These are phyloP conservation scores for Andrena chrysosceles DNA, from an alignment of 2,888 invertebrate genomes.

Conservation along the genomic window DNA sequence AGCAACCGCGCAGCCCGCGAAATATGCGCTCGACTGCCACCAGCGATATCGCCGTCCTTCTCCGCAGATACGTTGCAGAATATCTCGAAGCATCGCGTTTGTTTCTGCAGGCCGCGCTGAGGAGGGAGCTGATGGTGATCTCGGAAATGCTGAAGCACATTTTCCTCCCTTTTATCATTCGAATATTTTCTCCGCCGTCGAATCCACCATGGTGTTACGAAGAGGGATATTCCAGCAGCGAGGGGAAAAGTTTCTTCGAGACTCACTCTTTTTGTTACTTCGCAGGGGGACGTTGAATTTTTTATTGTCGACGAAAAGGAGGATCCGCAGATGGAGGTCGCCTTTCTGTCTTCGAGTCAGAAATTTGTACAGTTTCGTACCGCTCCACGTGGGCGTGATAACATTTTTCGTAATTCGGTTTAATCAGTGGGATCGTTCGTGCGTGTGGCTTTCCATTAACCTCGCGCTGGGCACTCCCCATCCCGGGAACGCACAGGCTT, in stretches of 20 bases:
- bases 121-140: background rate
- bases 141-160: slow-evolving; percentile 22
- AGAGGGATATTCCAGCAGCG: slow-evolving; percentile 28
- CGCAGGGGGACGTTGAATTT: slow-evolving; percentile 13
- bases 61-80: slow-evolving; percentile 8
- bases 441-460: slow-evolving; percentile 1
- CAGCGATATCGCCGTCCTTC: slow-evolving; percentile 7
- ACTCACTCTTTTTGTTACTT: background rate
- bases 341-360: background rate
- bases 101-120: slow-evolving; percentile 1
- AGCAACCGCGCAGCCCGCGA: slow-evolving; percentile 8
- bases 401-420: background rate
- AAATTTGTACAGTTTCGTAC: background rate
- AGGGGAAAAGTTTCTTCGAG: slow-evolving; percentile 19
- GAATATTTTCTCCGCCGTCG: slow-evolving; percentile 3
- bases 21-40: slow-evolving; percentile 1
- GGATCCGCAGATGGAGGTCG: background rate
- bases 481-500: background rate
- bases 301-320: background rate
- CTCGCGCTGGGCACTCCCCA: too few relatives aligned
- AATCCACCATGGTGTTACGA: background rate
- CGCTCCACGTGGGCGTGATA: background rate
- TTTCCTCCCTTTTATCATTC: slow-evolving; percentile 19
- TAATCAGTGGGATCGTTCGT: background rate
- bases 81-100: slow-evolving; percentile 29